Evolutionary conservation across 2,888 invertebrate species (phyloP).

Genomic region (Drosophila koepferae): DNA sequence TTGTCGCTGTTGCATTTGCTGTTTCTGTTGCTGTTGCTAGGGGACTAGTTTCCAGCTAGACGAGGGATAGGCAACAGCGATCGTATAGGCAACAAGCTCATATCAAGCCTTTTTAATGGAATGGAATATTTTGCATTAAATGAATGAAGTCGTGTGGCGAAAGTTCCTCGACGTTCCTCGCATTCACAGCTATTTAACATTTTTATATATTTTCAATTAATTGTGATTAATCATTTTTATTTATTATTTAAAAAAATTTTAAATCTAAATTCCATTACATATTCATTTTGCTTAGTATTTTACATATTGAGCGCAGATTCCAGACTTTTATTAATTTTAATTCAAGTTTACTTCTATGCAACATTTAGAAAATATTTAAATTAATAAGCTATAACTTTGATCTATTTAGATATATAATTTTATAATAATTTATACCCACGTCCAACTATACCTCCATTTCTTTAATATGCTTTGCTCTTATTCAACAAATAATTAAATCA

Average conservation of each 20-base stretch:
- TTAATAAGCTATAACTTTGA: too few relatives aligned
- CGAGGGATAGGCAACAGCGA: conserved; percentile 20
- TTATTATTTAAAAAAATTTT: neutral
- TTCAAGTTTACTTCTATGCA: neutral
- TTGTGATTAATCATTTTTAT: neutral
- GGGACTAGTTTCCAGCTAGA: conserved; percentile 44
- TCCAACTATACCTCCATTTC: too few relatives aligned
- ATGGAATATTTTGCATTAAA: neutral
- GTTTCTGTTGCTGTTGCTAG: conserved; percentile 71
- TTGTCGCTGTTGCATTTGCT: conserved; percentile 35
- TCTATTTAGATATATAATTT: too few relatives aligned
- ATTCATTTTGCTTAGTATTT: neutral
- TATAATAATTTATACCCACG: too few relatives aligned
- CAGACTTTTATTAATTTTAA: neutral
- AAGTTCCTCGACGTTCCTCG: neutral
- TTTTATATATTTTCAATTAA: neutral
- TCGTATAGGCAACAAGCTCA: conserved; percentile 10
- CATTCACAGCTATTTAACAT: neutral
- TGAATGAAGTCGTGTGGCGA: conserved; percentile 2
- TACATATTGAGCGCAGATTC: neutral
- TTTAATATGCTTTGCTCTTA: too few relatives aligned
- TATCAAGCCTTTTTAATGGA: conserved; percentile 1
- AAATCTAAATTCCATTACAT: neutral
- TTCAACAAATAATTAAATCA: too few relatives aligned
- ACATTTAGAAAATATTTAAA: too few relatives aligned